Evolutionary conservation across 2,797 vertebrate species (phyloP), one percentile per base, ranked within the genome.

Genomic region (Anas flavirostris): DNA sequence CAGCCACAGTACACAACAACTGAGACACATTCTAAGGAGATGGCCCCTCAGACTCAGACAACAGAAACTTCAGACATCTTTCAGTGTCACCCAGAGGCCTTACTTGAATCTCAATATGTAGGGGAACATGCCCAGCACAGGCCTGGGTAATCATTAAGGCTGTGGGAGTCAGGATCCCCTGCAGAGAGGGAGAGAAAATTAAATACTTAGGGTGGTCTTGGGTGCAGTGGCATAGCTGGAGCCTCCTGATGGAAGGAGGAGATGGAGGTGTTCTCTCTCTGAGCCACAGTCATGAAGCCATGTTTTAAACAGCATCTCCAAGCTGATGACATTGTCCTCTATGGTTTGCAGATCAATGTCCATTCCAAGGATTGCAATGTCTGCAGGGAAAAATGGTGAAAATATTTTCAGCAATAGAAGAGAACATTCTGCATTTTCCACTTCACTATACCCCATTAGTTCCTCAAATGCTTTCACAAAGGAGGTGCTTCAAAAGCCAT

Each of bases 201-300:
- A 64, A 80, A 60, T 97, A 98, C 98, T 96, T 95, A 75, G 69
- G 55, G 85, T 55, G 58, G 94, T 91, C 62, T 50, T 97, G 52
- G 72, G 31, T 86, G 90, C 82, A 69, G 91, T 46, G 60, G 88
- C 22, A 0, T 18, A 83, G 89, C 78, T n/a, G 64, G 94, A 77
- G 78, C 87, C 60, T 90, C 72, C 92, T 25, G 97, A 82, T 8
- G 99, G 98, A 91, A 99, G 97, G 86, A 99, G 95, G 66, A 99
- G 98, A 74, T 99, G 99, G 66, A 99, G 97, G 53, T 99, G 98
- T 92, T 99, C 99, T 84, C 90, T 97, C 92, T 99, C 98, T 12
- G 98, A 98, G 37, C 98, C 96, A 18, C 97, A 98, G 84, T 98
- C 98, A 7, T 99, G 99, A n/a, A 99, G 98, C 99, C 99, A 99